A percentile compares a stretch with the other conserved stretches of the same genome.
Evolutionary conservation across 2,113 vertebrate genomes (phyloP).

Genomic region (Catharus fuscescens): DNA sequence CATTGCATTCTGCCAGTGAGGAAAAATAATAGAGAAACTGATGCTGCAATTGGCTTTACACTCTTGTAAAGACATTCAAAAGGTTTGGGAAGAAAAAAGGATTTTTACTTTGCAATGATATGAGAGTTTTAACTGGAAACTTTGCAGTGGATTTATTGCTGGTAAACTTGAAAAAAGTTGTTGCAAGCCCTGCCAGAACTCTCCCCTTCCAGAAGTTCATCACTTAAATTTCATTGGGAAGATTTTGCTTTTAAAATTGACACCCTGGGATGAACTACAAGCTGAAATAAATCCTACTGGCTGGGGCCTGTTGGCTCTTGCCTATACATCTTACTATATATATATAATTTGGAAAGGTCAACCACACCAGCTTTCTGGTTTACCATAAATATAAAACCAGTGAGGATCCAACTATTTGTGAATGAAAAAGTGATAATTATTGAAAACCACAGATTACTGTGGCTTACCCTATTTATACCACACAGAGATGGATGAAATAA

Average conservation of each 20-base stretch:
- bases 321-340: background rate
- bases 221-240: conserved; percentile 20
- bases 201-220: background rate
- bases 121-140: background rate
- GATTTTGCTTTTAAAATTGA: conserved; percentile 35
- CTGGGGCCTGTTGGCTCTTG: background rate
- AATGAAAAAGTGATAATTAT: conserved; percentile 68
- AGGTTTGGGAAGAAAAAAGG: background rate
- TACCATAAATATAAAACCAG: conserved; percentile 63
- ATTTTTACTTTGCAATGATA: background rate
- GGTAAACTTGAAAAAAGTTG: background rate
- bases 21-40: conserved; percentile 68
- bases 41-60: conserved; percentile 68
- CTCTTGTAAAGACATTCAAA: conserved; percentile 54
- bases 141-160: conserved; percentile 2
- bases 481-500: conserved; percentile 42
- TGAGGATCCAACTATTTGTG: conserved; percentile 56
- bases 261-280: background rate
- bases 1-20: conserved; percentile 61
- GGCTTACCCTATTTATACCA: conserved; percentile 58
- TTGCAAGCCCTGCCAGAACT: background rate
- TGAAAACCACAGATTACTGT: conserved; percentile 35
- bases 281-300: background rate
- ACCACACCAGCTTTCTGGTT: conserved; percentile 14
- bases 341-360: conserved; percentile 47